phyloP scores from a whole-genome alignment of 2,888 invertebrate genomes.

The Agriopis marginaria region DNA sequence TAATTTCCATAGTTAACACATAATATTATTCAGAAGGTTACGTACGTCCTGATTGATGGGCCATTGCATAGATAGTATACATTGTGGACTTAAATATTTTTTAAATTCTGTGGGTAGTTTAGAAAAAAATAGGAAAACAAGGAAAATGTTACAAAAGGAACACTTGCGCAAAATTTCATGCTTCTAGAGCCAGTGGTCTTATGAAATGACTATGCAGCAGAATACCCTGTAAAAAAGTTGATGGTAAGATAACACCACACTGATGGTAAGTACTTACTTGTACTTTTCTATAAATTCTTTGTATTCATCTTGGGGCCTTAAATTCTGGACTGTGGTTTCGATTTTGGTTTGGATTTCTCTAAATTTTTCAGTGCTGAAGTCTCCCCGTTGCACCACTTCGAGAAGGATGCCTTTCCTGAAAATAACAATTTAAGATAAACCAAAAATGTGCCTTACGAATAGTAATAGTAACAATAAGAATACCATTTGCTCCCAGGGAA shows the following conservation, averaged over 20 bases:
- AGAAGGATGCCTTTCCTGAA: slow-evolving; percentile 91
- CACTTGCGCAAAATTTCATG: no score
- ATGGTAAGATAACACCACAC: background rate
- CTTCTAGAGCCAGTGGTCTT: no score
- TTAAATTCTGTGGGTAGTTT: no score
- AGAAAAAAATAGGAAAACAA: no score
- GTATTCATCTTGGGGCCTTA: slow-evolving; percentile 95
- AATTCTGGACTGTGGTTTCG: slow-evolving; percentile 90
- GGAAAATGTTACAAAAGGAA: no score
- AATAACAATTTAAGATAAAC: slow-evolving; percentile 1
- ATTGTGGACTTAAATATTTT: no score
- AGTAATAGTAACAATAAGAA: background rate
- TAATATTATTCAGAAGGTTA: no score
- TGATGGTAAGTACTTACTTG: slow-evolving; percentile 87
- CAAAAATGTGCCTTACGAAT: background rate
- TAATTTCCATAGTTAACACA: no score
- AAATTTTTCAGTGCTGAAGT: slow-evolving; percentile 93
- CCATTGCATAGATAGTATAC: no score
- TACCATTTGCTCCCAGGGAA: no score
- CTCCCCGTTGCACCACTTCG: slow-evolving; percentile 92
- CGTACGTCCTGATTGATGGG: no score
- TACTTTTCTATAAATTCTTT: slow-evolving; percentile 95
- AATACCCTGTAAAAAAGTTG: background rate
- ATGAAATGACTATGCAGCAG: background rate
- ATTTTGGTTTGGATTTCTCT: slow-evolving; percentile 92